Evolutionary conservation across 1,140 invertebrate genomes (phyloP), one percentile per base, ranked within the genome.

Genomic region (Meloidogyne hapla): DNA sequence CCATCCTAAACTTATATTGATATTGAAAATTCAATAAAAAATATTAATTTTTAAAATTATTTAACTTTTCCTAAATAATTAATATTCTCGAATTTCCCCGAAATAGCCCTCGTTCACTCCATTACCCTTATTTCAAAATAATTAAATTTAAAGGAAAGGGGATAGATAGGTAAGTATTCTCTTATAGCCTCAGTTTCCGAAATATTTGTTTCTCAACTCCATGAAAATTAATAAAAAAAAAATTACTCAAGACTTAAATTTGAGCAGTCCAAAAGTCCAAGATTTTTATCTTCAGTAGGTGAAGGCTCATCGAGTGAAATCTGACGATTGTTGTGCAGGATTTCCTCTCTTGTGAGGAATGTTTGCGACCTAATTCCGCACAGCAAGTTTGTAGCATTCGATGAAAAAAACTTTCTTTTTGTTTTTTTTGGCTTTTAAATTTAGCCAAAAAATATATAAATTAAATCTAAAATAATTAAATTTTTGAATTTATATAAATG

Each of bases 241-340:
- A 38, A 23, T 42, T 13, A 73, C 71, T 38, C 71, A 12, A 73
- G 25, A 38, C 21, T 73, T 26, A 73, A 33, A 64, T 73, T 73
- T 6, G 45, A 61, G 56, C 56, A 73, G 25, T 73, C 71, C 1
- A 56, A 56, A 56, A 56, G 48, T 56, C 48, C 48, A 56, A 56
- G 48, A 9, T 13, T 56, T 56, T n/a, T 15, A n/a, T 56, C 48
- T 56, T 56, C n/a, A n/a, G 48, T 56, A 8, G 48, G 48, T 56
- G n/a, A 56, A 56, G n/a, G 4, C n/a, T 56, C 48, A 56, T 56
- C 48, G n/a, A 56, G 1, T 5, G n/a, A 56, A 21, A n/a, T 56
- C n/a, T 4, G 48, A 56, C 1, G 48, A 56, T 56, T 56, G 48
- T 56, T 56, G 48, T 56, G 48, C n/a, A 56, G n/a, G 5, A 56